Base-by-base conservation (phyloP, 2,797 vertebrate genomes). In the Phoxinus dragarum region DNA sequence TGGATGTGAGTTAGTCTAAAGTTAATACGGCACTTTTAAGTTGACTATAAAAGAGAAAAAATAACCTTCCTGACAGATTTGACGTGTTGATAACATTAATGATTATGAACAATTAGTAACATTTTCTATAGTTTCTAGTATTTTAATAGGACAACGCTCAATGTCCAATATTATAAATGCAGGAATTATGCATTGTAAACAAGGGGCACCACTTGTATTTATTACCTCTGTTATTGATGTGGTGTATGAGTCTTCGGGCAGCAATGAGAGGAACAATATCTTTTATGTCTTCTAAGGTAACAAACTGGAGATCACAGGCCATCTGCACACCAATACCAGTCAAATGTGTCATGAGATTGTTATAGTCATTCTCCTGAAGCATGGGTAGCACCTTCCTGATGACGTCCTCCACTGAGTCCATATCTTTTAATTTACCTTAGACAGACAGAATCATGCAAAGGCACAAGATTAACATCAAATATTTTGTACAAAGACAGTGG, bases 371-470 rank as follows among this genome's bases (percentile, higher is more conserved):
- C 12, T 66, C 31, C 64, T 66, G 64, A 66, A 66, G 31, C 31
- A 34, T 66, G 64, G 14, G 27, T 31, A 66, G 64, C 2, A 4
- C 27, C 31, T 66, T 66, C 31, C 31, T 34, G 64, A 66, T 66
- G 16, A 52, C 0, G 0, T 52, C 49, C 49, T 6, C 49, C 1
- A 17, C 49, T 52, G 49, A 52, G 27, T 36, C 64, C 31, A 34
- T 67, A 67, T 67, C 16, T 67, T 36, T 67, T 67, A 0, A 67
- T 67, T 67, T 67, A 67, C 64, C 64, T 19, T 67, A 19, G 31
- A 36, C 64, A 66, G 14, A 66, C 64, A 61, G 67, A 85, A 67
- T 85, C 52, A 67, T 85, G 66, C 19, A 85, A 67, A 59, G 79
- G 56, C 44, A 80, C 44, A 42, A 84, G 52, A 59, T 52, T 79